Evolutionary conservation across 2,113 vertebrate genomes (phyloP), one percentile per base, ranked within the genome.

Genomic region (Anthoscopus minutus): DNA sequence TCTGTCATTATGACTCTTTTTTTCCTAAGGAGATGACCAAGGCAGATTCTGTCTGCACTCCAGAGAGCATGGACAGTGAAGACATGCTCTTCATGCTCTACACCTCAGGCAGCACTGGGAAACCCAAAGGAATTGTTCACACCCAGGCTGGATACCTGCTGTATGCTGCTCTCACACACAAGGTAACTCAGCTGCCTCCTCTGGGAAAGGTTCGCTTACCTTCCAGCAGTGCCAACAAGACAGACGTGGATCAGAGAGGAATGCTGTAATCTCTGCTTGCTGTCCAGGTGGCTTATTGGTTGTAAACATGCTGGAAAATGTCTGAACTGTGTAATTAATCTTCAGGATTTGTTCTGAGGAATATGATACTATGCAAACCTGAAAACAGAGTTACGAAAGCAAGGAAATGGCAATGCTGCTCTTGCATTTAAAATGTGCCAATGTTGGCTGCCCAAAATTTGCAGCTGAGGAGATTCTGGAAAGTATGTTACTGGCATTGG

Each of bases 141-240:
- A 98, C 98, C 5, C 99, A 99, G 97, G 99, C 99, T 1, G 99
- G 99, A 40, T 99, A 99, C 94, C 97, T 99, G 95, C 98, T 99
- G 7, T 99, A 98, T 3, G 69, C 98, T 2, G 97, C 99, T 5
- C 10, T 99, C 87, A 99, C 99, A 0, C 99, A 99, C 95, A 98
- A 98, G 99, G 99, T 99, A 98, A n/a, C 42, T 80, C 15, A 4
- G 17, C n/a, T 64, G n/a, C 57, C 10, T 60, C 48, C 38, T 45
- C 47, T 73, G 37, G 37, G n/a, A 44, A 47, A 81, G 64, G 19
- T 21, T 81, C 15, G 4, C 33, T 74, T 28, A 5, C n/a, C 53
- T 71, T 73, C 25, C 2, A 1, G 4, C 40, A 44, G 33, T 28
- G 33, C 60, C 33, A 33, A 62, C 0, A 2, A 47, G 88, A 73